Evolutionary conservation across 53 echinoderm and acorn worm genomes (phyloP).

Genomic region (Temnopleurus reevesii): DNA sequence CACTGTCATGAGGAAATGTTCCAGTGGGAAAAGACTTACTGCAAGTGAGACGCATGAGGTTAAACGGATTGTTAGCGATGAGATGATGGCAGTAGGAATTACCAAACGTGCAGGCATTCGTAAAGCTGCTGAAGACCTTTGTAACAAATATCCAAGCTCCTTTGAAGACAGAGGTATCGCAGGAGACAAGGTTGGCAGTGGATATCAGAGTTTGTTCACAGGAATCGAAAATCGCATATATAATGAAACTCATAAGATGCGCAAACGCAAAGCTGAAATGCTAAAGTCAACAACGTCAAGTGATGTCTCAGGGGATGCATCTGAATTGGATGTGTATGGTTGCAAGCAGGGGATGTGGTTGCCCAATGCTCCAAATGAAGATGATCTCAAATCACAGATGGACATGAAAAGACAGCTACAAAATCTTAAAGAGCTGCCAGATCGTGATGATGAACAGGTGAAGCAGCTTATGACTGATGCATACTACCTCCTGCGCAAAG

Average conservation of each 20-base stretch:
- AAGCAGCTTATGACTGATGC: conserved; percentile 59
- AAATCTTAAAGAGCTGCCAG: conserved; percentile 62
- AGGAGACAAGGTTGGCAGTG: conserved; percentile 66
- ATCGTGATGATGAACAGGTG: conserved; percentile 61
- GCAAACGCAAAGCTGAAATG: conserved; percentile 66
- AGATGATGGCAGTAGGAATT: conserved; percentile 60
- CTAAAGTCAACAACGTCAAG: conserved; percentile 54
- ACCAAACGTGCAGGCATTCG: conserved; percentile 64
- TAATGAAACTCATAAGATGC: conserved; percentile 68
- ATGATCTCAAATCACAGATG: conserved; percentile 51
- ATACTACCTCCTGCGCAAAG: conserved; percentile 61
- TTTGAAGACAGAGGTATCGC: conserved; percentile 64
- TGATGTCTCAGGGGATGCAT: conserved; percentile 33
- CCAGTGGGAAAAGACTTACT: conserved; percentile 51
- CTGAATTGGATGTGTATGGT: conserved; percentile 66
- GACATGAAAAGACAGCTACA: conserved; percentile 60
- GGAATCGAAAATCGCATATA: conserved; percentile 66
- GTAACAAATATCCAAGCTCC: conserved; percentile 62
- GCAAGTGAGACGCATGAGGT: conserved; percentile 59
- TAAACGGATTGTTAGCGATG: conserved; percentile 62
- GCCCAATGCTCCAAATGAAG: conserved; percentile 61
- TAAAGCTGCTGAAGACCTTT: conserved; percentile 63
- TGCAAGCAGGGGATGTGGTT: conserved; percentile 67
- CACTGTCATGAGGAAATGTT: conserved; percentile 49
- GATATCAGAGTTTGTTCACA: conserved; percentile 64